Base-by-base conservation (phyloP, 2,113 vertebrate genomes). In the Uropsilus gracilis region DNA sequence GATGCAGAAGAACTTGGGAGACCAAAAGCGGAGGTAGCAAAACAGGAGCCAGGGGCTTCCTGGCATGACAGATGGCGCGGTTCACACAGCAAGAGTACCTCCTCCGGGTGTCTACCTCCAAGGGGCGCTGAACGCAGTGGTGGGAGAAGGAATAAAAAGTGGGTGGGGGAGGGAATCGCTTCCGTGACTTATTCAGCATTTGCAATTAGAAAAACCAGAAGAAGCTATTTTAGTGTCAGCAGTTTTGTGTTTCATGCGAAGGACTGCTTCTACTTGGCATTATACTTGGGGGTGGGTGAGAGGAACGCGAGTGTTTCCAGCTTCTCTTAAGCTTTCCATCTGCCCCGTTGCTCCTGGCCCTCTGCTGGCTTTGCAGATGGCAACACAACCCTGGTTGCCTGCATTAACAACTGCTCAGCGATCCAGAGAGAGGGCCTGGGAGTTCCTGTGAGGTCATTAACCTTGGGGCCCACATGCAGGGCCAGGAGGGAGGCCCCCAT, bases 391-490 rank as follows among this genome's bases (percentile, higher is more conserved):
- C 57, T 0, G 1, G 13, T 4, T n/a, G 22, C 53, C 57, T 63
- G 59, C 11, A 75, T 55, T 86, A 72, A 59, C 44, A 32, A 50
- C 7, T 6, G 73, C 24, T 81, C 28, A 37, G 42, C 24, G 6
- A 26, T 57, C 59, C 61, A 34, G 77, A 86, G 73, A 55, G 20
- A 1, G 34, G n/a, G 72, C 57, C 61, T 86, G 14, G 2, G 30
- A 69, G 57, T 48, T 34, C 57, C 8, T 2, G 30, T 1, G 30
- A 18, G 48, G 17, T 63, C 30, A 39, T 61, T 50, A 63, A 71
- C 37, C 50, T 34, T 14, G 0, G 0, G 61, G 73, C 30, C 76
- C 1, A 0, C 1, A 0, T 0, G 24, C 28, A 4, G 64, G 61
- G 42, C 82, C n/a, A 16, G 24, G 73, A 16, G 24, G 73, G 34